Evolutionary conservation across 2,113 vertebrate species (phyloP).

Genomic region (Brachirus orientalis): DNA sequence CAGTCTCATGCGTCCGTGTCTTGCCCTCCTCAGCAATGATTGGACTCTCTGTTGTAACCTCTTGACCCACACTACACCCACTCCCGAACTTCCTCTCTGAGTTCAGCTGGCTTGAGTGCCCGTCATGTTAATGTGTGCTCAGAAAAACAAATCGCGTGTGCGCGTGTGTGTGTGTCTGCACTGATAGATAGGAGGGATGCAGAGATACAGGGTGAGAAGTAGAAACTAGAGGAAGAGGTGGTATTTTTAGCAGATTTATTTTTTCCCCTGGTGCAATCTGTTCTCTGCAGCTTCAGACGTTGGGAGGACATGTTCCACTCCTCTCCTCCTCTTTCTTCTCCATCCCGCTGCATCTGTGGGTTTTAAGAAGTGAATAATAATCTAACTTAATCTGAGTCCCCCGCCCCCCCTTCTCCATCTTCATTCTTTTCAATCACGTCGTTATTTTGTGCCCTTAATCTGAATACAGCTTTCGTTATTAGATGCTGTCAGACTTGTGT

Average conservation of each 20-base stretch:
- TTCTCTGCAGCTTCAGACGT: slow-evolving; percentile 59
- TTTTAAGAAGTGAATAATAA: slow-evolving; percentile 51
- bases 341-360: slow-evolving; percentile 47
- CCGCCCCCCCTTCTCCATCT: slow-evolving; percentile 33
- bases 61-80: slow-evolving; percentile 62
- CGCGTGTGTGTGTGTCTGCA: slow-evolving; percentile 26
- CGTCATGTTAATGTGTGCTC: slow-evolving; percentile 64
- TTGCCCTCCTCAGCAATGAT: slow-evolving; percentile 53
- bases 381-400: slow-evolving; percentile 68
- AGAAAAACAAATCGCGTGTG: slow-evolving; percentile 51
- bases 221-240: slow-evolving; percentile 65
- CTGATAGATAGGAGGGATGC: slow-evolving; percentile 39
- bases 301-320: slow-evolving; percentile 37
- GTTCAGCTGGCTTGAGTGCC: slow-evolving; percentile 60
- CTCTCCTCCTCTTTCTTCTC: background rate
- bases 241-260: slow-evolving; percentile 75
- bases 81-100: slow-evolving; percentile 69
- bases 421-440: background rate
- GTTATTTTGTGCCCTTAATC: too few species aligned
- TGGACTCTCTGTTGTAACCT: slow-evolving; percentile 65
- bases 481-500: too few species aligned
- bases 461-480: too few species aligned
- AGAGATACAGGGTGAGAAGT: slow-evolving; percentile 62
- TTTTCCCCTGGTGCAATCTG: slow-evolving; percentile 66
- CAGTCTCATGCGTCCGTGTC: slow-evolving; percentile 47